Base-by-base conservation (phyloP, 2,113 vertebrate genomes). In the Chloroceryle aenea region DNA sequence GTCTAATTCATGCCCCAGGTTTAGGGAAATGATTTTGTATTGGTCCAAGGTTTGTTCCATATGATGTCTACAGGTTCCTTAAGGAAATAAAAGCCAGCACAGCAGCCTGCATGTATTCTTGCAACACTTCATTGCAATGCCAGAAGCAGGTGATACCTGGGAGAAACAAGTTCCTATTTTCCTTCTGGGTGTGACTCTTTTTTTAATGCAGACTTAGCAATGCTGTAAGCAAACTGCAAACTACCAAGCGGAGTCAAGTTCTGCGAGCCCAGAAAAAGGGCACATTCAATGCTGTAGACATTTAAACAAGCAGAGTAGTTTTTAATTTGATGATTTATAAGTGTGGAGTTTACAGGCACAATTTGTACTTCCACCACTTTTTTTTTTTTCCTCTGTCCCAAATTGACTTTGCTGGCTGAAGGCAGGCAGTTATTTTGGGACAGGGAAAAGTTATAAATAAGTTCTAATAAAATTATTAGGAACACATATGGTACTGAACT, bases 341-440 rank as follows among this genome's bases (percentile, higher is more conserved):
- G 43, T 29, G 21, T 43, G 42, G 91, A 89, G 52, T 94, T 95
- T 89, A 91, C 52, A 94, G 91, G 86, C 89, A 94, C 89, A 68
- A 78, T 64, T 36, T 86, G 81, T 87, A 75, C 87, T 94, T 90
- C 62, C 32, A 93, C 29, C 20, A 32, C 32, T 36, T 27, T 14
- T 9, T 50, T 50, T 4, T 17, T 23, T 30, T 16, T 29, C 21
- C n/a, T 50, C 73, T 78, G 52, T 75, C 82, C 69, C 87, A 94
- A 90, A 68, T 29, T 68, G 80, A 90, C 86, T 92, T 52, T 29
- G 36, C 5, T 92, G 80, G 92, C 92, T 88, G 79, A 66, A 95
- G 82, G 75, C 83, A 88, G 32, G 84, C 89, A 75, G 94, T 78
- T 97, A 89, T 97, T 96, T 72, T 91, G 84, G 52, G 86, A 64